Evolutionary conservation across 2,113 vertebrate genomes (phyloP), one percentile per base, ranked within the genome.

Genomic region (Callocephalon fimbriatum): DNA sequence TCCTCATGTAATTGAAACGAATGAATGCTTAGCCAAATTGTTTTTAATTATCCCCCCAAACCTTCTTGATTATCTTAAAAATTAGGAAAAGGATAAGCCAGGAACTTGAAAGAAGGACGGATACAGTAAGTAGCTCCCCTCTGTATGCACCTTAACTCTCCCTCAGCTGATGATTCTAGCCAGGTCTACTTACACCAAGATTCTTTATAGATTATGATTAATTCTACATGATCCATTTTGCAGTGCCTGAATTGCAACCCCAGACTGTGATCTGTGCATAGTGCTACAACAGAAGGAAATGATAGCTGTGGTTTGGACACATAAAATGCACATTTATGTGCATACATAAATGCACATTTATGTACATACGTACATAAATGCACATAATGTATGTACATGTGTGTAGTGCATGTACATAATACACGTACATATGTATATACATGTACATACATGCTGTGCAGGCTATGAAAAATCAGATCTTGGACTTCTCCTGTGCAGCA

Each of bases 361-460:
- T 4, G 12, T 26, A 38, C 32, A 6, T 10, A 32, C 40, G 12
- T 40, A 40, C 40, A 25, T 12, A 44, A 11, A 51, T 3, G 23
- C 26, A 0, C 12, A 12, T 1, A 1, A 21, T 5, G 5, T 2
- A 5, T 2, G 17, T 12, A 1, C 5, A 1, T n/a, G 1, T 10
- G 37, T 9, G 12, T 18, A 6, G 12, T 22, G 37, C 31, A 4
- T 12, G 15, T 15, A 37, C 35, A 23, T 12, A 51, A 5, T 23
- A 51, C 8, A 37, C 4, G 29, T 40, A 0, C 12, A 8, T 1
- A 1, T 6, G 5, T 1, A 6, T 6, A 12, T 12, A 0, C 4
- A 2, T 31, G 1, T 11, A 23, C 42, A 9, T 2, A 19, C 40
- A 8, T 14, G 53, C 56, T 58, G 22, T 61, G 35, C 26, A 6